These are phyloP conservation scores for Discoglossus pictus DNA, from an alignment of 2,797 vertebrate genomes.

Conservation along the genomic window DNA sequence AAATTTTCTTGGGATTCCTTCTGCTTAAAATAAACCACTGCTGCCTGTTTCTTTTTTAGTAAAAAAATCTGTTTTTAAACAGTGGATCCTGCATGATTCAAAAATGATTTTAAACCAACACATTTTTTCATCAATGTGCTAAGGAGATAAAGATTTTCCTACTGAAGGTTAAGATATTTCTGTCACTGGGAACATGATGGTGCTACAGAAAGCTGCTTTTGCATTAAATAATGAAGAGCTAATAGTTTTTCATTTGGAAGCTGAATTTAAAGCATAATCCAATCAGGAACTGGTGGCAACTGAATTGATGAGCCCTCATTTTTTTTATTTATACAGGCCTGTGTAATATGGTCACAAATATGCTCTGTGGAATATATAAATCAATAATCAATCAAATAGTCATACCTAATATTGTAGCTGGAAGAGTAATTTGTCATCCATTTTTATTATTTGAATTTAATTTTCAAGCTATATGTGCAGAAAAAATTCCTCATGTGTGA, in stretches of 20 bases:
- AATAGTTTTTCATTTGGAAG: conserved; percentile 12
- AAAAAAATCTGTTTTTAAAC: no score
- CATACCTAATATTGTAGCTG: conserved; percentile 24
- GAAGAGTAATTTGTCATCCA: conserved; percentile 24
- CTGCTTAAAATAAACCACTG: no score
- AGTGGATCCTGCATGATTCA: no score
- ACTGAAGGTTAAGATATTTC: no score
- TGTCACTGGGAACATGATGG: no score
- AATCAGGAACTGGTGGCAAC: not conserved
- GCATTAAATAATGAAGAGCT: conserved; percentile 22
- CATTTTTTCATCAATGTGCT: no score
- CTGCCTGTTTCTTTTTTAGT: no score
- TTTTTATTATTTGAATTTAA: conserved; percentile 28
- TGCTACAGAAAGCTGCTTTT: not conserved
- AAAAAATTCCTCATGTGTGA: conserved; percentile 35
- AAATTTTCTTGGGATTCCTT: no score
- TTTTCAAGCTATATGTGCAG: conserved; percentile 17
- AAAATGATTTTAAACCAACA: no score
- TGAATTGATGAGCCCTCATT: conserved; percentile 13
- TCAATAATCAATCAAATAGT: conserved; percentile 38
- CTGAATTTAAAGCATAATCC: conserved; percentile 14
- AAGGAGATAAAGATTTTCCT: no score
- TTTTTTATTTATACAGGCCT: conserved; percentile 2
- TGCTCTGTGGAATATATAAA: conserved; percentile 27
- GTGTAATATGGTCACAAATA: conserved; percentile 19